phyloP scores from a whole-genome alignment of 2,113 vertebrate species.

The Corythoichthys intestinalis region DNA sequence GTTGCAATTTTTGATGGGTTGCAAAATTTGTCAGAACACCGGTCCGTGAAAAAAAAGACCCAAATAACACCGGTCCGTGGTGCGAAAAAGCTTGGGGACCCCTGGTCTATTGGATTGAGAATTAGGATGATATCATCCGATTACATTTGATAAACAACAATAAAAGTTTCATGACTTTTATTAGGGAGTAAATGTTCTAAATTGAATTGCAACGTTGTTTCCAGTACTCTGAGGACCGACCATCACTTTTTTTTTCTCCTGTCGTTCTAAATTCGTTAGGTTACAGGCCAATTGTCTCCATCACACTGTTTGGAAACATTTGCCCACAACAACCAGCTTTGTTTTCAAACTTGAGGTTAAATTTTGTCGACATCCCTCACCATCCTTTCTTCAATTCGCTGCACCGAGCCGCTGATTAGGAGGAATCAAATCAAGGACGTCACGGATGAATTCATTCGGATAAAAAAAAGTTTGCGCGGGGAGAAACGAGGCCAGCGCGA shows the following conservation, averaged over 20 bases:
- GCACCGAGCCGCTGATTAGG: constrained; percentile 5
- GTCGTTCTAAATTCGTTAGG: background rate
- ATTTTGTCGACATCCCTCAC: constrained; percentile 16
- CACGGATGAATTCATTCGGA: constrained; percentile 16
- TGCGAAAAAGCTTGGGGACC: no score
- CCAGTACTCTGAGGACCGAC: background rate
- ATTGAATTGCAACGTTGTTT: no score
- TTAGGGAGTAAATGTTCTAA: no score
- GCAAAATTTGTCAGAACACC: no score
- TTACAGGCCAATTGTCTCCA: background rate
- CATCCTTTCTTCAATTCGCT: constrained; percentile 12
- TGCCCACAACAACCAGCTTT: background rate
- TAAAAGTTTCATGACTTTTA: no score
- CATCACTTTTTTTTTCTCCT: background rate
- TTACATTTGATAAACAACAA: no score
- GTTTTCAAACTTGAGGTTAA: constrained; percentile 2
- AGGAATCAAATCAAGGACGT: constrained; percentile 24
- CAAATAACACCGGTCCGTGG: no score
- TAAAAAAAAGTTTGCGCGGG: constrained; percentile 31
- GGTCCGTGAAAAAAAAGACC: no score
- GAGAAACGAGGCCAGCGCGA: constrained; percentile 14
- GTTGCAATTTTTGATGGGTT: no score
- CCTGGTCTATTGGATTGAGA: no score
- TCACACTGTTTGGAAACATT: background rate
- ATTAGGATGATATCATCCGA: no score